These are phyloP conservation scores for Steatocranus sp. DNA, from an alignment of 2,797 vertebrate species.

Conservation along the genomic window DNA sequence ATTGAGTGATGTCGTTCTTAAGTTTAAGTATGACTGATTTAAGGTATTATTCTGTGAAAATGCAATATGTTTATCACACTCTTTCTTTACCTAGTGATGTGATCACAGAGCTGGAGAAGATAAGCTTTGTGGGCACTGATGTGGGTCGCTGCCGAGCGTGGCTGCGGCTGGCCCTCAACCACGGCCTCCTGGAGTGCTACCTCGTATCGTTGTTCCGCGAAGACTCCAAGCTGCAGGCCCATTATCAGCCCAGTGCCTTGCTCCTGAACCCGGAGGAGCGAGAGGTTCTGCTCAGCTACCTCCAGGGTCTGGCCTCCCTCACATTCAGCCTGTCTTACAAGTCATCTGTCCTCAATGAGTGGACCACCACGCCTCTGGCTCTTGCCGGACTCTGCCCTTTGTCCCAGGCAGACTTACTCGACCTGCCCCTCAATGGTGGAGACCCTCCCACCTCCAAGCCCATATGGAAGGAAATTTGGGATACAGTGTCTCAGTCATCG, in stretches of 20 bases:
- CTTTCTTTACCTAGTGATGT: slow-evolving; percentile 76
- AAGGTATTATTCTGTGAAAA: neutral
- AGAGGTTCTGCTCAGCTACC: slow-evolving; percentile 91
- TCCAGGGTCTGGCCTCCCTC: slow-evolving; percentile 89
- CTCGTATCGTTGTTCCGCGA: slow-evolving; percentile 87
- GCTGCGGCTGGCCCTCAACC: slow-evolving; percentile 91
- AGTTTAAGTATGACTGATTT: neutral
- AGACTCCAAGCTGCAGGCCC: slow-evolving; percentile 73
- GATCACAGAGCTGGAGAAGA: slow-evolving; percentile 85
- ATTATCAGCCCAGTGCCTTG: slow-evolving; percentile 85
- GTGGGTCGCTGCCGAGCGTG: slow-evolving; percentile 93
- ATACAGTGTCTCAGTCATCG: slow-evolving; percentile 85
- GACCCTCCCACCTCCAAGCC: slow-evolving; percentile 39
- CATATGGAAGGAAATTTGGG: slow-evolving; percentile 78
- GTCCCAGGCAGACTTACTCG: slow-evolving; percentile 60
- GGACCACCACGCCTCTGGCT: slow-evolving; percentile 91
- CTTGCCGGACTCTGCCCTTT: slow-evolving; percentile 88
- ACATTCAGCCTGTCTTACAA: slow-evolving; percentile 93
- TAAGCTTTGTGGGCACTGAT: slow-evolving; percentile 87
- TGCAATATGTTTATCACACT: neutral
- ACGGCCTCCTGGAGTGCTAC: slow-evolving; percentile 93
- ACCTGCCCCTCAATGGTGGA: slow-evolving; percentile 45
- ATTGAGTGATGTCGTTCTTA: neutral
- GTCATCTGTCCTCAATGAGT: slow-evolving; percentile 90
- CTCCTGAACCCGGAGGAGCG: slow-evolving; percentile 87